Evolutionary conservation across 2,113 vertebrate species (phyloP).

Genomic region (Psammodynastes pulverulentus): DNA sequence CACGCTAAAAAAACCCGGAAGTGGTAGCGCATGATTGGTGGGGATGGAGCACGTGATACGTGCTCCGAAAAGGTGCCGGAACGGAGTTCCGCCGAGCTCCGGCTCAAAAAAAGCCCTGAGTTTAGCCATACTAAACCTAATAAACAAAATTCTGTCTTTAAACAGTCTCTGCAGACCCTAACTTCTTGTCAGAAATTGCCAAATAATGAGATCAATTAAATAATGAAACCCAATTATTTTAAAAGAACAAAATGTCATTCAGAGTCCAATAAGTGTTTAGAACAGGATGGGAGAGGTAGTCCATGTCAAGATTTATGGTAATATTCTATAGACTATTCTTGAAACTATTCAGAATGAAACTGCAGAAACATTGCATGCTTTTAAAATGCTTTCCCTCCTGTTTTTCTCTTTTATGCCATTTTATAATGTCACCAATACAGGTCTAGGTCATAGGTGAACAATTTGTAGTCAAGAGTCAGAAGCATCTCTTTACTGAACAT

Average conservation of each 20-base stretch:
- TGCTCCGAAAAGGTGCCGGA: too few relatives aligned
- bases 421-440: not conserved
- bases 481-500: not conserved
- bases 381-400: not conserved
- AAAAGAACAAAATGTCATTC: not conserved
- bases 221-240: not conserved
- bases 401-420: not conserved
- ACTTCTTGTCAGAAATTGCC: not conserved
- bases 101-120: too few relatives aligned
- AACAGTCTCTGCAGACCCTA: not conserved
- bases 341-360: not conserved
- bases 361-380: not conserved
- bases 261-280: not conserved
- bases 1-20: too few relatives aligned
- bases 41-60: too few relatives aligned
- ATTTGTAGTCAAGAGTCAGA: not conserved
- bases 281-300: not conserved
- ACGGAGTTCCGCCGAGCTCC: too few relatives aligned
- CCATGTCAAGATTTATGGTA: not conserved
- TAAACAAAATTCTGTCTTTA: not conserved
- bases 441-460: not conserved
- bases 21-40: too few relatives aligned
- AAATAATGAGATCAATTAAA: not conserved
- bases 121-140: too few relatives aligned
- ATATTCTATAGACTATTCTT: not conserved